Evolutionary conservation across 1,140 invertebrate species (phyloP), one percentile per base, ranked within the genome.

Genomic region (Thalassaphorura encarpata): DNA sequence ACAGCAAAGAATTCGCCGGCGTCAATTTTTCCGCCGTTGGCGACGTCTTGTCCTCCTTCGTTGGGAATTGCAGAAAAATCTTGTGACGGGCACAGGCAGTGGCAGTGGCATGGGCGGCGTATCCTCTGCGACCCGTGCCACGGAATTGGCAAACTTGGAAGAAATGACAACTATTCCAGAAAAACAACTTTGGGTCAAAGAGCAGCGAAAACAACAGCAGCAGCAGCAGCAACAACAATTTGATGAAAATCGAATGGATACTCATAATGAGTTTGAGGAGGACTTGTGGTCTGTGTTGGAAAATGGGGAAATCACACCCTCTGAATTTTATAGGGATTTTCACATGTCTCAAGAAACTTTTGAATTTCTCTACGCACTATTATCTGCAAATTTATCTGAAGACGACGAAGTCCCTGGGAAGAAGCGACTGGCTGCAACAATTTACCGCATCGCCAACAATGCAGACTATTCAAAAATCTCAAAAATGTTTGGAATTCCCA

Each of bases 11-110:
- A 56, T 48, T 31, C 50, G 59, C 2, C 46, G 62, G 19, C 33
- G 57, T 16, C 59, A 61, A 51, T 61, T 64, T 55, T 64, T 56
- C 36, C 39, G 62, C 13, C 27, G 62, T 8, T 56, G 53, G 42
- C 16, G 62, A 19, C 56, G 62, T 2, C 21, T 64, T 2, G 18
- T 64, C 15, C 31, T 58, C 26, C 43, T 58, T 1, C 41, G 51
- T 3, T 43, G 47, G 27, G 31, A 59, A 6, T 24, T 50, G 2
- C 43, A 41, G 27, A 24, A 49, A 23, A 52, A 42, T 40, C 39
- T 5, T 3, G 24, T 47, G 13, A 24, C 46, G 13, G 23, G 11
- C 19, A 13, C 46, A 48, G 4, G 46, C n/a, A n/a, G n/a, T n/a
- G n/a, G n/a, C n/a, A n/a, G n/a, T n/a, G n/a, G n/a, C n/a, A n/a